Percentiles rank a stretch among this genome's conserved stretches.
Conservation (phyloP, 2,797 vertebrate species). For the Natrix natrix region DNA sequence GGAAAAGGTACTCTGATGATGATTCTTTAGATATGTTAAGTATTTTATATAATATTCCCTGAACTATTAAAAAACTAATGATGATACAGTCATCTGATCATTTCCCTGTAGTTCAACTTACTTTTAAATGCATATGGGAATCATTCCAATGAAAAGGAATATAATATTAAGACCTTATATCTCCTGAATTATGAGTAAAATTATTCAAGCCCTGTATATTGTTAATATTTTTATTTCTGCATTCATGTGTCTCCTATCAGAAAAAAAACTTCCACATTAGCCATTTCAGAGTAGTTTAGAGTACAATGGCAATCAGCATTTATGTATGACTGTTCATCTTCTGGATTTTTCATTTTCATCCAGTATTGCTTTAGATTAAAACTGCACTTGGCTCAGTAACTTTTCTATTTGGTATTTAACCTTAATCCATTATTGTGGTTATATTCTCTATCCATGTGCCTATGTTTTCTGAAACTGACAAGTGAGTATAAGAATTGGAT, state of each 20-base stretch:
- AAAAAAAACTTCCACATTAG: background rate
- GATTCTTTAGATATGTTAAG: constrained; percentile 7
- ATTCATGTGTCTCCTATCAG: background rate
- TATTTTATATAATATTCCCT: constrained; percentile 3
- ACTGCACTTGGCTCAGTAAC: background rate
- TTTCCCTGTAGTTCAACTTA: background rate
- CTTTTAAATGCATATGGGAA: constrained; percentile 14
- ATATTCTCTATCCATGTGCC: background rate
- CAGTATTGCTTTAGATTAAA: background rate
- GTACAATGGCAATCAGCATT: background rate
- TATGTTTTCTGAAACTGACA: background rate
- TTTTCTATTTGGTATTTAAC: constrained; percentile 14
- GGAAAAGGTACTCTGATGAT: constrained; percentile 3
- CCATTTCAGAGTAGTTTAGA: background rate
- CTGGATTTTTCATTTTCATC: background rate
- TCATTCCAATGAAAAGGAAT: constrained; percentile 3
- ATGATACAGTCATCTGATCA: background rate
- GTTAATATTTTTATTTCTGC: constrained; percentile 1
- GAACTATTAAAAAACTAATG: background rate
- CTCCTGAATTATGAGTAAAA: background rate
- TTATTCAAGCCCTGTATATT: background rate
- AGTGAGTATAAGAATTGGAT: background rate
- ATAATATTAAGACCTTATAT: background rate
- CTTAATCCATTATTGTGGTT: background rate
- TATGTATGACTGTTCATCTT: background rate